Base-by-base conservation (phyloP, 2,888 invertebrate species). In the Himalopsyche anomala region DNA sequence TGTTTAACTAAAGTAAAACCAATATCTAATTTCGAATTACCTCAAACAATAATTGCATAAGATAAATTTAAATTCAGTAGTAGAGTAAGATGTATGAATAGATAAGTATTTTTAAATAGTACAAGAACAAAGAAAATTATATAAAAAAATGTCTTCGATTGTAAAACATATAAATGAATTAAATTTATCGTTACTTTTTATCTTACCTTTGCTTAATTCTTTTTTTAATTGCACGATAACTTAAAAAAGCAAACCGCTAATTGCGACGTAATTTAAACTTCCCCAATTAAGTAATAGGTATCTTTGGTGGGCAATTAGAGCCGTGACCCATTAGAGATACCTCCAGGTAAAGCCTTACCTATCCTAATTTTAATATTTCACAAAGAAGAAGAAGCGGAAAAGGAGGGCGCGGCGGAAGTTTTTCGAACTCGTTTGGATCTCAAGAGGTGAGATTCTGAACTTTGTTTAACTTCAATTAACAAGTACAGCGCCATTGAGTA, bases 331-430 rank as follows among this genome's bases (percentile, higher is more conserved):
- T 74, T 80, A 51, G 45, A 42, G 45, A 80, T 45, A 42, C 51
- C 80, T 51, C 45, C 51, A 80, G 45, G 80, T 42, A 42, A 80
- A 42, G 42, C 80, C 36, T 80, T 42, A 11, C 80, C 80, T 51
- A 51, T 83, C 62, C 69, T 69, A 69, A 83, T 69, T 83, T 84
- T 84, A 84, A 84, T 84, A 84, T 84, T 84, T 84, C 17, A 84
- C 28, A 74, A 84, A 84, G 74, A 74, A 17, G 62, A 62, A 74
- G 74, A 74, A 36, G 28, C 4, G 15, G 38, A 74, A 15, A 15
- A 12, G 36, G 15, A 36, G 38, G 74, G 80, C 40, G 40, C 36
- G 45, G 51, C 54, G 45, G 28, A 84, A 84, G 79, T 79, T 84
- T 84, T 84, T 84, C 79, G 80, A 42, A 80, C 80, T 80, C 80